A percentile compares a stretch with the other conserved stretches of the same genome.
phyloP scores from a whole-genome alignment of 2,888 invertebrate genomes.

The Helicoverpa assulta region DNA sequence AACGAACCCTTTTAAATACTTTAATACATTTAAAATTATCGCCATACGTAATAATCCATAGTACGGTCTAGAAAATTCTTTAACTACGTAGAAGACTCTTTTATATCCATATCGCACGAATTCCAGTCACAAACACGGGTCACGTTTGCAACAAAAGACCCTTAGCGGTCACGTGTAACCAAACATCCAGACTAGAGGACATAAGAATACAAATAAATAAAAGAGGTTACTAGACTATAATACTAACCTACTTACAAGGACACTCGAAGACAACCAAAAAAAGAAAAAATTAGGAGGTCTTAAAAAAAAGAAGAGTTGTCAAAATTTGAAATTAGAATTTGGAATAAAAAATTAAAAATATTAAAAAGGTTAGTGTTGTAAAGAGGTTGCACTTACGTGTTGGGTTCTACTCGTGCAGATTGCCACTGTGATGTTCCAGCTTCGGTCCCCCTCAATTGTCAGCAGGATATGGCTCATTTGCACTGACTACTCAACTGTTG shows the following conservation, averaged over 20 bases:
- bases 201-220: slow-evolving; percentile 31
- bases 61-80: neutral
- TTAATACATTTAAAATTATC: neutral
- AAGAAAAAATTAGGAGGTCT: neutral
- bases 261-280: neutral
- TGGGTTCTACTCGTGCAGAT: slow-evolving; percentile 59
- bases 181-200: slow-evolving; percentile 26
- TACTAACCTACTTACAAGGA: slow-evolving; percentile 32
- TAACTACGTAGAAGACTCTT: neutral
- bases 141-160: slow-evolving; percentile 24
- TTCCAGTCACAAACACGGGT: neutral
- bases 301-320: neutral
- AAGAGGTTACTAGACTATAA: slow-evolving; percentile 46
- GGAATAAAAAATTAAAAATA: slow-evolving; percentile 12
- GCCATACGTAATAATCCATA: neutral
- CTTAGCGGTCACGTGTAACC: slow-evolving; percentile 19
- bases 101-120: neutral
- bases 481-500: slow-evolving; percentile 79
- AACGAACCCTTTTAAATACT: too few species aligned
- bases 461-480: slow-evolving; percentile 85
- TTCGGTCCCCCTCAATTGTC: slow-evolving; percentile 77
- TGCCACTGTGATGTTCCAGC: slow-evolving; percentile 65
- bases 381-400: slow-evolving; percentile 50
- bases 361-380: slow-evolving; percentile 3
- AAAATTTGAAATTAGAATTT: slow-evolving; percentile 9